Conservation (phyloP, 2,797 vertebrate species). For the Acrossocheilus fasciatus region DNA sequence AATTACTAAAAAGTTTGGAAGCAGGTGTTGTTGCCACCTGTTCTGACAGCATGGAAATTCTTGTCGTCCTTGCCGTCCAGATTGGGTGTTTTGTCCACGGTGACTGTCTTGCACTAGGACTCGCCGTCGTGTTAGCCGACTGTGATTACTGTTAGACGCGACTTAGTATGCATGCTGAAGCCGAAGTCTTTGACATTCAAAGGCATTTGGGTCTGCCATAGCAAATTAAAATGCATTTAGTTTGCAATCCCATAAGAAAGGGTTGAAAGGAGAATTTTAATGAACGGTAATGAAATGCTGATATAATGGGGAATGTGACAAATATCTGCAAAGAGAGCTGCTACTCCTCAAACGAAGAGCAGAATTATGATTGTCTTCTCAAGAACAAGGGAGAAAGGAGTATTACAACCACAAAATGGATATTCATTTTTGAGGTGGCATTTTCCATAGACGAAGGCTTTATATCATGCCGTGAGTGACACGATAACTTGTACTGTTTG, state of each 20-base stretch:
- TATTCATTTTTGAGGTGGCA: neutral
- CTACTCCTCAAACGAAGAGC: constrained; percentile 17
- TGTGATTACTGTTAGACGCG: constrained; percentile 23
- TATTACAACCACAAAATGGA: neutral
- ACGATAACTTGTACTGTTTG: neutral
- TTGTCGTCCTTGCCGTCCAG: constrained; percentile 47
- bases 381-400: neutral
- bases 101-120: constrained; percentile 35
- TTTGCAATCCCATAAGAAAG: constrained; percentile 56
- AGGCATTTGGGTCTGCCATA: constrained; percentile 44
- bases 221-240: constrained; percentile 59
- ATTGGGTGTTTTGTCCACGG: constrained; percentile 33
- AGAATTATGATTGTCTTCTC: constrained; percentile 37
- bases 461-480: neutral
- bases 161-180: constrained; percentile 42
- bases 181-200: constrained; percentile 48
- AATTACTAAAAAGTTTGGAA: constrained; percentile 52
- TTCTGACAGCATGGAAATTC: constrained; percentile 46
- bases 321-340: constrained; percentile 27
- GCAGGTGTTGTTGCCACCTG: constrained; percentile 59
- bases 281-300: constrained; percentile 48
- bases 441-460: neutral
- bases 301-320: constrained; percentile 38
- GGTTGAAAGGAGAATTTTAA: constrained; percentile 51
- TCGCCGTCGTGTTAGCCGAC: neutral